Base-by-base conservation (phyloP, 2,888 invertebrate genomes). In the Tiliacea citrago region DNA sequence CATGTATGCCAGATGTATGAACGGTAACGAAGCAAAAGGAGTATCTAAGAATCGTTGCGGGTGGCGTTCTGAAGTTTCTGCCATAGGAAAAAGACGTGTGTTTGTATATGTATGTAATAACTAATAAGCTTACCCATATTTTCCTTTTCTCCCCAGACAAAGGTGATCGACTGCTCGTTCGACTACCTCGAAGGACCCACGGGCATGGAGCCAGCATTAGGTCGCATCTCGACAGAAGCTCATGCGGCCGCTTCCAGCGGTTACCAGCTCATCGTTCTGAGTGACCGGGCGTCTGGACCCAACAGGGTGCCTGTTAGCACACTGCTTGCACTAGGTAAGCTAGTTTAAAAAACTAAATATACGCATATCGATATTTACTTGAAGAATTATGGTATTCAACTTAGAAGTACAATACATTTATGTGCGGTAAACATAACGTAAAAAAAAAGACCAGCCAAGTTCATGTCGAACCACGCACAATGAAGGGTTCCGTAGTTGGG, bases 81-180 rank as follows among this genome's bases (percentile, higher is more conserved):
- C 35, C 35, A 35, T 35, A 5, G 5, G 35, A 35, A 3, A 35
- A 35, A 35, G 5, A 5, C 35, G 39, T 39, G 39, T 39, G 39
- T 39, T 6, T 39, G 39, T 39, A 39, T 49, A 49, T 49, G 49
- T 49, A 49, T 49, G 49, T 18, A 49, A 0, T 49, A 2, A 24
- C 4, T 29, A 29, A 21, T 95, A 88, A 67, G 0, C 18, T 45
- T 0, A 39, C 9, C 2, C 1, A 73, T 68, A 16, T 58, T 49
- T 5, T 8, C 0, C 8, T 3, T 5, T 24, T 12, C 0, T 51
- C 72, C 66, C 0, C 92, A 96, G 96, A 97, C 98, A 0, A 98
- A 98, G 91, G 97, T 98, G 42, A 97, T 99, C 84, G 99, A 99
- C 95, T 98, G 98, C 79, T 98, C 99, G 66, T 99, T 98, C 97